Conservation (phyloP, 2,113 vertebrate species). For the Pavo muticus region DNA sequence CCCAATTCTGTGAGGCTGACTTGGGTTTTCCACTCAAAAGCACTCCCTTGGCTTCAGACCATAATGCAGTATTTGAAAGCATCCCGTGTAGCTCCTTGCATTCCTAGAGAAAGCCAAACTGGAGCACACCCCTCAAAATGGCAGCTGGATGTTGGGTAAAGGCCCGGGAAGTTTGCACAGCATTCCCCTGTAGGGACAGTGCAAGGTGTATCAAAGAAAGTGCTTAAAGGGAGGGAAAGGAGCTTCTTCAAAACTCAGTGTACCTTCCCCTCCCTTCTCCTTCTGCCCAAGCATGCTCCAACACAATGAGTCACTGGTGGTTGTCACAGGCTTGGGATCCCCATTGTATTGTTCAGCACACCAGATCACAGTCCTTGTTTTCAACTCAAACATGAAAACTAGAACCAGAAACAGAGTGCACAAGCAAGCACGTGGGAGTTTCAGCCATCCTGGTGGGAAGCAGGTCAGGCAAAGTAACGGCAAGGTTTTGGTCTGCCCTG, state of each 20-base stretch:
- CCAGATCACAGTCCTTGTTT: not conserved
- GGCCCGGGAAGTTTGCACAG: not conserved
- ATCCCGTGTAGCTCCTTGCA: not conserved
- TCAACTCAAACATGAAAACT: not conserved
- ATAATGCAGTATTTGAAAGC: slow-evolving; percentile 52
- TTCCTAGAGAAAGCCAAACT: slow-evolving; percentile 42
- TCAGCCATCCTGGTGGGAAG: not conserved
- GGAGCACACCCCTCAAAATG: not conserved
- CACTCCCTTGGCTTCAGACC: slow-evolving; percentile 20
- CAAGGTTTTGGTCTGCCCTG: not conserved
- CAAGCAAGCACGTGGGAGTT: not conserved
- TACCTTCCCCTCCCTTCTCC: slow-evolving; percentile 51
- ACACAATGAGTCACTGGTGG: not conserved
- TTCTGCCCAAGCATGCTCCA: not conserved
- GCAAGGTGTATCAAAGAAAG: slow-evolving; percentile 48
- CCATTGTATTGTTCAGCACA: not conserved
- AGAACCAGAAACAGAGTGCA: not conserved
- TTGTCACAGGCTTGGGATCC: slow-evolving; percentile 42
- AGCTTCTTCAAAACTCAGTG: slow-evolving; percentile 23
- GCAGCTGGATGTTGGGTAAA: not conserved
- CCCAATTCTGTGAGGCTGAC: slow-evolving; percentile 57
- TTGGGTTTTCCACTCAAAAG: slow-evolving; percentile 55
- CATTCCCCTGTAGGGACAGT: not conserved
- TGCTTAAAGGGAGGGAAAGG: slow-evolving; percentile 10
- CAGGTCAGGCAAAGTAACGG: not conserved